Base-by-base conservation (phyloP, 2,113 vertebrate genomes). In the Prietella phreatophila region DNA sequence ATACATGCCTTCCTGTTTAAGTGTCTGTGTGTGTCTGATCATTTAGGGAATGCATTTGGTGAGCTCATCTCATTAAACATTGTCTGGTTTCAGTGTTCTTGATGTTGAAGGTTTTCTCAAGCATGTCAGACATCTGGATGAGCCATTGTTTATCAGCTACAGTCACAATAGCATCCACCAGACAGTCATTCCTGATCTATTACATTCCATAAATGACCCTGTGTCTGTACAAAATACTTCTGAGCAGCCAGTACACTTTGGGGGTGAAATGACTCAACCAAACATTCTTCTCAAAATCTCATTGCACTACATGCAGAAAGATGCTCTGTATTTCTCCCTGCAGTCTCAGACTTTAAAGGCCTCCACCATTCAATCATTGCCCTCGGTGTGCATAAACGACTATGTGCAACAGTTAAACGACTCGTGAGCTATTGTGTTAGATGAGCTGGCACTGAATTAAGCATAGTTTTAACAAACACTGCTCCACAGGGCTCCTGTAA, bases 401-500 rank as follows among this genome's bases (percentile, higher is more conserved):
- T 71, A 42, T 88, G 73, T n/a, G 79, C 55, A 88, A 86, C 39
- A 71, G 82, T 88, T 88, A 88, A 87, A 85, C 15, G 69, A 79
- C 85, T 88, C 67, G 30, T 73, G 50, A 69, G 63, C 82, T 78
- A 55, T 87, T 85, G 88, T 89, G 85, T 85, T 82, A 80, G 60
- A 86, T 85, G 84, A 30, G 47, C 75, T 83, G 88, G 55, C 83
- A 79, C 58, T 83, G 60, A 87, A 83, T 86, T 82, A 89, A 76
- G 71, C 36, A 47, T 86, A 75, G 13, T 82, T 85, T 83, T 87
- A 76, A 82, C 83, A 84, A 86, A 87, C 82, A 33, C 71, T 39
- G 30, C n/a, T 84, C 82, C 58, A 15, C 83, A 50, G 83, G 82
- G 56, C 82, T 90, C 93, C 94, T 93, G 91, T 95, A 91, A 95